phyloP scores from a whole-genome alignment of 1,140 invertebrate genomes.

The Formica selysi region DNA sequence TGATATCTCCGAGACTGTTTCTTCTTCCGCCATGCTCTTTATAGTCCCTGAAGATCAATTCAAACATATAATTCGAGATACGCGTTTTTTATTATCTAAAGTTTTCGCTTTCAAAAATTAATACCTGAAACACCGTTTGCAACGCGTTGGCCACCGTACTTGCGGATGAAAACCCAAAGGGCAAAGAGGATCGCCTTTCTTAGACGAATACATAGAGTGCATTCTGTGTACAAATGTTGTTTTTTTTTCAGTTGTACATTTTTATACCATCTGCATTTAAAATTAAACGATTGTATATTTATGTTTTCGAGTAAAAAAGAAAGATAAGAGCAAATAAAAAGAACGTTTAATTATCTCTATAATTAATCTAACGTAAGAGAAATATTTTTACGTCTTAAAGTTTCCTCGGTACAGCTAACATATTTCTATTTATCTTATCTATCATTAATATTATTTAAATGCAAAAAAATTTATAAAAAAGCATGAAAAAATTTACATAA shows the following conservation, averaged over 20 bases:
- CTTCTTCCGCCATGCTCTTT: constrained; percentile 93
- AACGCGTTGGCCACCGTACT: constrained; percentile 96
- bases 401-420: neutral
- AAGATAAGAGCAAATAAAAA: neutral
- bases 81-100: constrained; percentile 12
- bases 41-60: constrained; percentile 90
- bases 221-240: constrained; percentile 82
- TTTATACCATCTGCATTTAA: neutral
- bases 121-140: constrained; percentile 96
- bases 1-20: constrained; percentile 90
- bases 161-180: constrained; percentile 97
- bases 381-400: constrained; percentile 1
- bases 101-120: neutral
- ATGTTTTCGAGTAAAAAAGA: neutral
- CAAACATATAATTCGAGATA: neutral
- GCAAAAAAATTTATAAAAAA: neutral
- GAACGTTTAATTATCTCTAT: neutral
- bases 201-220: constrained; percentile 93
- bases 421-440: neutral
- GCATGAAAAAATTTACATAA: neutral
- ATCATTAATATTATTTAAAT: constrained; percentile 15
- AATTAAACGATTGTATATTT: constrained; percentile 7
- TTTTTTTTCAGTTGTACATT: neutral
- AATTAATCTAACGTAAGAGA: neutral
- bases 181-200: constrained; percentile 95